Conservation (phyloP, 2,797 vertebrate genomes). For the Tadarida brasiliensis region DNA sequence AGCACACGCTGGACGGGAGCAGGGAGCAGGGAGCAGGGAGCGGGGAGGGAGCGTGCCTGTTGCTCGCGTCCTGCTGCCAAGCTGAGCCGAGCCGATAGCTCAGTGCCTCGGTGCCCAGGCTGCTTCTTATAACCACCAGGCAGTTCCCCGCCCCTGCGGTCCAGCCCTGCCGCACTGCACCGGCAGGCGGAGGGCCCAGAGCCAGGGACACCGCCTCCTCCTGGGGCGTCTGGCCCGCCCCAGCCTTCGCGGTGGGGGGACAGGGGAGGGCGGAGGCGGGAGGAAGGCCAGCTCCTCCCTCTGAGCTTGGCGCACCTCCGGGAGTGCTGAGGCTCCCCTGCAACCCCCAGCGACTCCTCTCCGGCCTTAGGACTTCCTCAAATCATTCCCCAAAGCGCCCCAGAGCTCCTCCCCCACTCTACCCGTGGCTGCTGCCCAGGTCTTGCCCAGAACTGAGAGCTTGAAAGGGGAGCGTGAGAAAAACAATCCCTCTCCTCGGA, state of each 20-base stretch:
- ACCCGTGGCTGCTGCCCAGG: neutral
- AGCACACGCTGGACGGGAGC: conserved; percentile 27
- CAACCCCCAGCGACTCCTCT: neutral
- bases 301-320: conserved; percentile 17
- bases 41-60: neutral
- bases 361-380: neutral
- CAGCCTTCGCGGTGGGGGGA: conserved; percentile 23
- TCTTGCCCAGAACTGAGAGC: neutral
- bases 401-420: neutral
- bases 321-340: neutral
- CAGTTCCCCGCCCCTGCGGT: conserved; percentile 73
- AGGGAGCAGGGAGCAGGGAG: neutral
- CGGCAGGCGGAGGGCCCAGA: conserved; percentile 63
- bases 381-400: neutral
- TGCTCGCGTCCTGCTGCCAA: conserved; percentile 51
- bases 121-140: conserved; percentile 77
- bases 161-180: conserved; percentile 75
- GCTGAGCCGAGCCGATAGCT: conserved; percentile 75
- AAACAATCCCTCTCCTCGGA: neutral
- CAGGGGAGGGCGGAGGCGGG: neutral
- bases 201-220: conserved; percentile 81
- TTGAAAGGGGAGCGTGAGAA: neutral
- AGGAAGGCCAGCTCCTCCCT: conserved; percentile 54
- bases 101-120: conserved; percentile 72
- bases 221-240: conserved; percentile 65